phyloP scores from a whole-genome alignment of 2,113 vertebrate genomes.

The Copsychus sechellarum region DNA sequence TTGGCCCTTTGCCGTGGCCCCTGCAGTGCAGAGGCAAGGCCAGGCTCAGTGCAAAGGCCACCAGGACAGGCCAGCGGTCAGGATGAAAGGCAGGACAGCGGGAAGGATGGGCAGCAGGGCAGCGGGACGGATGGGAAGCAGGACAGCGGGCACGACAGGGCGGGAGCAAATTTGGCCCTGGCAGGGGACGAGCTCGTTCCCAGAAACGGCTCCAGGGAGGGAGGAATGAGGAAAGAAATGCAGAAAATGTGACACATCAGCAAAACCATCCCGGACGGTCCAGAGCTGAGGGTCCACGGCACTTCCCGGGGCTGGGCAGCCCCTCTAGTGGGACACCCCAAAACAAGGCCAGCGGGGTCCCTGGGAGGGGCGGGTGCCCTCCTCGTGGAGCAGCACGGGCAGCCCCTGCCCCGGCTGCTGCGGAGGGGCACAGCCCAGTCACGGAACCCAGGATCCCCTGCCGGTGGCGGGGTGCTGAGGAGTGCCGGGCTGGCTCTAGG shows the following conservation, averaged over 20 bases:
- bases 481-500: background rate
- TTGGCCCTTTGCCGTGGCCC: background rate
- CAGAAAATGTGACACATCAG: constrained; percentile 68
- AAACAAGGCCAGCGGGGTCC: background rate
- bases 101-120: background rate
- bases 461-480: accelerated
- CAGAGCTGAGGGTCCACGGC: background rate
- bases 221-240: constrained; percentile 50
- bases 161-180: background rate
- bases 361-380: accelerated
- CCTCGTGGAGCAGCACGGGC: accelerated
- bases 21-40: background rate
- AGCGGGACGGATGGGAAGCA: background rate
- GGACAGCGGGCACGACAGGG: background rate
- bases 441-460: background rate
- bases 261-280: constrained; percentile 6
- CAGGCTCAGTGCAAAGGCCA: background rate
- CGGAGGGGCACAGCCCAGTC: background rate
- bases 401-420: background rate
- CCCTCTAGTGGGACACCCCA: background rate
- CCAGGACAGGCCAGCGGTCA: background rate
- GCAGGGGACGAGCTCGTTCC: background rate
- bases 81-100: background rate
- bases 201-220: background rate
- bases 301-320: background rate